phyloP scores from a whole-genome alignment of 1,140 invertebrate genomes.

The Neocloeon triangulifer region DNA sequence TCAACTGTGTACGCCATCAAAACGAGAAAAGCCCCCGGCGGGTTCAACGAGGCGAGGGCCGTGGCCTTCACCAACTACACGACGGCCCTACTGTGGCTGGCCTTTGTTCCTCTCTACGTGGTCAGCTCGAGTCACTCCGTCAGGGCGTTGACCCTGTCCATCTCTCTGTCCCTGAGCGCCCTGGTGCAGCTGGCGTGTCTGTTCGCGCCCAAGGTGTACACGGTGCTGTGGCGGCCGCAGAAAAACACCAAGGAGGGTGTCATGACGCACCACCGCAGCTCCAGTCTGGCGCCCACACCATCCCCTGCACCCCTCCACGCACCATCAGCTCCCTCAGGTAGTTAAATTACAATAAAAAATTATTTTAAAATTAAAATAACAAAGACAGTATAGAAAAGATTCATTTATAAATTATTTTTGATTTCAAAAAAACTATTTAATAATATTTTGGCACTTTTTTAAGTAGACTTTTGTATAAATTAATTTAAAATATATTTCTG shows the following conservation, averaged over 20 bases:
- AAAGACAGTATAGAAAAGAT: no score
- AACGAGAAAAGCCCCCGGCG: slow-evolving; percentile 50
- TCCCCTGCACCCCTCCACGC: no score
- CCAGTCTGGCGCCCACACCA: slow-evolving; percentile 12
- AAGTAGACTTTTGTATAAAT: no score
- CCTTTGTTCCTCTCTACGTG: slow-evolving; percentile 50
- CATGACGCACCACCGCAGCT: slow-evolving; percentile 21
- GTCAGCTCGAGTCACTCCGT: slow-evolving; percentile 22
- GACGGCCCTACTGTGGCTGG: slow-evolving; percentile 52
- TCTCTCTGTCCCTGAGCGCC: slow-evolving; percentile 26
- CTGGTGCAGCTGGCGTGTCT: slow-evolving; percentile 27
- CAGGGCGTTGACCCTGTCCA: slow-evolving; percentile 25
- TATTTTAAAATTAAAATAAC: no score
- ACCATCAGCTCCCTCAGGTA: no score
- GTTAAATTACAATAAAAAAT: no score
- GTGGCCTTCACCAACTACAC: slow-evolving; percentile 59
- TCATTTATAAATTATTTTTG: no score
- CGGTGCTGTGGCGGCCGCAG: slow-evolving; percentile 37
- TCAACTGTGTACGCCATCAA: slow-evolving; percentile 55
- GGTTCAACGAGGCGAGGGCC: slow-evolving; percentile 50
- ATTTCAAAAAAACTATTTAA: no score
- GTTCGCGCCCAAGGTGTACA: slow-evolving; percentile 36
- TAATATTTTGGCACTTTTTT: no score
- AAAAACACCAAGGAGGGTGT: slow-evolving; percentile 40
- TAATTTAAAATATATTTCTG: no score